Evolutionary conservation across 2,113 vertebrate species (phyloP), one percentile per base, ranked within the genome.

Genomic region (Redunca redunca): DNA sequence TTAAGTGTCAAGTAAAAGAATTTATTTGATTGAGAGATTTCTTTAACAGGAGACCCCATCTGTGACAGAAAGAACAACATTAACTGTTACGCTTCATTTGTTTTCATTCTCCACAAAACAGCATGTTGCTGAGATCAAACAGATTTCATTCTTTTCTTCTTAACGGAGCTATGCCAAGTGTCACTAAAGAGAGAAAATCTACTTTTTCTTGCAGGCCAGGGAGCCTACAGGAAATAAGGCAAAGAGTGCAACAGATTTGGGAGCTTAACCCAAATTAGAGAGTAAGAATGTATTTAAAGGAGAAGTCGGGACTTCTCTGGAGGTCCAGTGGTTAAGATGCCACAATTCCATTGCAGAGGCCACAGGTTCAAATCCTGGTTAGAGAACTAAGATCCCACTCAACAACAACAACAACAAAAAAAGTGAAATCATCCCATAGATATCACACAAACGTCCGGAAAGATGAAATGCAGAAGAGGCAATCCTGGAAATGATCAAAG

Each of bases 11-110:
- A 98, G 91, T 98, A 94, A 96, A 98, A 96, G 67, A 3, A 84
- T 98, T 97, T 97, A 94, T 93, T 96, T 98, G 97, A 98, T 96
- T 98, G 97, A 98, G 95, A 60, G 48, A 94, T 96, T 96, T 94
- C 90, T 98, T 97, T 98, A 97, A 98, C 97, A 98, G 88, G 53
- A 98, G 55, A 88, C 83, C 97, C 95, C 43, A 88, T 98, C 91
- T 97, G 91, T 92, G 94, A 77, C 67, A 97, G 86, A 97, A 96
- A 90, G 90, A 93, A 80, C 89, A 53, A 97, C 98, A 98, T 23
- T 98, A 98, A 97, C 92, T 97, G 98, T 97, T 97, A 97, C 4
- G 30, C 93, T 98, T 98, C 98, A 98, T 98, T 98, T 98, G 67
- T 98, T 98, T 88, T 97, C 94, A 95, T 98, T 95, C 78, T 98